Evolutionary conservation across 2,113 vertebrate genomes (phyloP).

Genomic region (Pedetes capensis): DNA sequence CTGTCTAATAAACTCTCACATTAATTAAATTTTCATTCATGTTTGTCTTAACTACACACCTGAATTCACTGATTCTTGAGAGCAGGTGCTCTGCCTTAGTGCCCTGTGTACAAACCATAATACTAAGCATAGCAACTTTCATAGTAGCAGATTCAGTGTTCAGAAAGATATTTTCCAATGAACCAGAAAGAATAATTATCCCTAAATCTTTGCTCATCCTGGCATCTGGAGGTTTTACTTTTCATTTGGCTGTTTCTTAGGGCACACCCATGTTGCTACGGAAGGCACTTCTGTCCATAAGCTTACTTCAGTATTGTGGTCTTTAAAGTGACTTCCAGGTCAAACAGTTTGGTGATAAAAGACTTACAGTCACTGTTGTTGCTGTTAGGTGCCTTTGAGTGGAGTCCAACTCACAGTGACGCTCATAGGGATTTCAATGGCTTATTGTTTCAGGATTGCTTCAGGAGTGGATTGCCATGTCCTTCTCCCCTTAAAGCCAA

Average conservation of each 20-base stretch:
- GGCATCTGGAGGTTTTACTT: not conserved
- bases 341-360: not conserved
- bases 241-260: constrained; percentile 44
- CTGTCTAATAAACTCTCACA: not conserved
- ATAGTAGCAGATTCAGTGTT: constrained; percentile 32
- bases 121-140: not conserved
- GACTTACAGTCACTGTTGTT: not conserved
- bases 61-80: constrained; percentile 29
- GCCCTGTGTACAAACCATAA: not conserved
- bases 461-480: no score
- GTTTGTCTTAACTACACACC: constrained; percentile 16
- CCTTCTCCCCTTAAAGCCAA: no score
- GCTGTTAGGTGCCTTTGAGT: no score
- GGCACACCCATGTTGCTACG: not conserved
- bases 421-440: no score
- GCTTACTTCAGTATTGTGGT: not conserved
- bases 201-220: constrained; percentile 28
- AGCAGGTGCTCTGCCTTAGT: not conserved
- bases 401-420: no score
- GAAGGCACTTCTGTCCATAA: not conserved
- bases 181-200: constrained; percentile 46
- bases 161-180: constrained; percentile 58
- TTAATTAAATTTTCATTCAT: constrained; percentile 22
- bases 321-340: not conserved
- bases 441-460: no score